These are phyloP conservation scores for Microtus obscurus DNA, from an alignment of 2,797 vertebrate genomes.

Conservation along the genomic window DNA sequence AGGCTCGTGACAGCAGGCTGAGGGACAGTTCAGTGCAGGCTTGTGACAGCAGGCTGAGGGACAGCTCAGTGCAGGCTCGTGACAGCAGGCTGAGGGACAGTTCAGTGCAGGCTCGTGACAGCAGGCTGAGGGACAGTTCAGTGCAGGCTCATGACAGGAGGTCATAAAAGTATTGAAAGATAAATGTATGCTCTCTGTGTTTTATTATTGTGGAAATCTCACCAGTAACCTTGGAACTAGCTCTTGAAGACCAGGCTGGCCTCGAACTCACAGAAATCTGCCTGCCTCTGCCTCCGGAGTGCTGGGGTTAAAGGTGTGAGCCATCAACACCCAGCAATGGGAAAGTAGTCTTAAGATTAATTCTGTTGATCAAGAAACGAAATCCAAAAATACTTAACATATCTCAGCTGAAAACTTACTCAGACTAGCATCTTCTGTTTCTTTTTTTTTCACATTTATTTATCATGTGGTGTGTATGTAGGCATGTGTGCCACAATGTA, in stretches of 20 bases:
- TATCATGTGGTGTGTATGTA: background rate
- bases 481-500: background rate
- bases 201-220: background rate
- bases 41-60: background rate
- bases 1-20: background rate
- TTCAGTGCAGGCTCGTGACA: background rate
- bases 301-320: too few relatives aligned
- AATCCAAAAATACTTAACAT: background rate
- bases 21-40: too few relatives aligned
- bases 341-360: background rate
- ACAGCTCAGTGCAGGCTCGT: background rate
- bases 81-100: background rate
- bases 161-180: background rate
- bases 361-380: constrained; percentile 6
- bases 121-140: background rate
- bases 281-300: too few relatives aligned
- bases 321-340: too few relatives aligned
- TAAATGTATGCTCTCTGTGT: background rate
- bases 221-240: background rate
- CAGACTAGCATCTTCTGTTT: background rate
- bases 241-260: too few relatives aligned
- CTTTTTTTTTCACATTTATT: background rate
- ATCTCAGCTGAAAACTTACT: background rate
- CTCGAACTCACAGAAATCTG: too few relatives aligned
- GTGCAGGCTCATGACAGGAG: background rate